Evolutionary conservation across 2,797 vertebrate genomes (phyloP), one percentile per base, ranked within the genome.

Genomic region (Momotus momota): DNA sequence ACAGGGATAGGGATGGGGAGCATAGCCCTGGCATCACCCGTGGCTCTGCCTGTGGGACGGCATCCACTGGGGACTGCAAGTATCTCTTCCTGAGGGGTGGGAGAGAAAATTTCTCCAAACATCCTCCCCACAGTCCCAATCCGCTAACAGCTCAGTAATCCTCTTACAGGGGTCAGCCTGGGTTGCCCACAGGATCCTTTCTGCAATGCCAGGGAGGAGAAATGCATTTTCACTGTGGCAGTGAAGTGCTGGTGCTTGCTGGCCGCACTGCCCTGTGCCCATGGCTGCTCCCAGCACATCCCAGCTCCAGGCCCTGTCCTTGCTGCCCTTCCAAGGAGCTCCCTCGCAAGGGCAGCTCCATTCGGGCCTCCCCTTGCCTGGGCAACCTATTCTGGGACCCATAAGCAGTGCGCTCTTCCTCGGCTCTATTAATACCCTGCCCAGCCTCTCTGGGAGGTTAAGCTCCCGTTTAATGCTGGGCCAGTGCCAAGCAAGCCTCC

Each of bases 141-240:
- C 92, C 22, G 15, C 69, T 96, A 96, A 96, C 64, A 96, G 88
- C 91, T 71, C 43, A 11, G 22, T 94, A 97, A 97, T 96, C 96
- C 75, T 94, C 95, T 97, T 94, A 96, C 0, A 2, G 66, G 88
- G 93, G 81, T 94, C 96, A 96, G 58, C 70, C 88, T 61, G 91
- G 96, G 92, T 55, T 38, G 17, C 57, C 31, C 4, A 1, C 5
- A 27, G 75, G 66, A 87, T 72, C 77, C 60, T 93, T 77, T 73
- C 60, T 90, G 81, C 54, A 67, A 58, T 12, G 78, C 70, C 2
- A 4, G 77, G 87, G 77, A 82, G 65, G 48, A 71, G 81, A 86
- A 91, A 83, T 1, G 1, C 3, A 1, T 86, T 86, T 91, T 94
- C 87, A 40, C 85, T 46, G 55, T 0, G 0, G 51, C 7, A 0